Conservation (phyloP, 2,888 invertebrate species). For the Agonopterix arenella region DNA sequence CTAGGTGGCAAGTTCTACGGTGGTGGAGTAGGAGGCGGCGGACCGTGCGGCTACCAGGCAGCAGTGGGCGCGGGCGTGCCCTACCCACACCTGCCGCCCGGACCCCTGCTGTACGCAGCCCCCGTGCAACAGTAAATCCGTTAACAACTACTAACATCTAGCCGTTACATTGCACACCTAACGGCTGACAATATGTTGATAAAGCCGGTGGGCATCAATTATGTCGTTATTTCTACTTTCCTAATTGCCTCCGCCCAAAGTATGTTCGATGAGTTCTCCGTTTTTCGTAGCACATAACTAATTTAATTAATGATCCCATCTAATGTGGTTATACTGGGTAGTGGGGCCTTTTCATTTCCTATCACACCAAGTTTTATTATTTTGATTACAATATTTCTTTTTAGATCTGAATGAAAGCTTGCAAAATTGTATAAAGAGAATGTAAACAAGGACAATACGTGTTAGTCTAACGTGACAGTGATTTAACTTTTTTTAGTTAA, state of each 20-base stretch:
- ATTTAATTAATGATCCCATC: no score
- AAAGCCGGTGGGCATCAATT: no score
- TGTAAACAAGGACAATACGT: slow-evolving; percentile 10
- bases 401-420: slow-evolving; percentile 66
- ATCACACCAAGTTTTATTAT: slow-evolving; percentile 9
- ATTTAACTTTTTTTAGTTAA: no score
- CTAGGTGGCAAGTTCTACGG: slow-evolving; percentile 86
- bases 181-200: no score
- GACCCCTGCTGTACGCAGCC: slow-evolving; percentile 76
- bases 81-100: slow-evolving; percentile 79
- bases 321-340: no score
- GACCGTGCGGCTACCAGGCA: slow-evolving; percentile 81
- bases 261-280: no score
- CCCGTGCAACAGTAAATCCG: slow-evolving; percentile 84
- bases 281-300: no score
- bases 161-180: no score
- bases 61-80: slow-evolving; percentile 78
- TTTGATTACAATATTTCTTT: slow-evolving; percentile 32
- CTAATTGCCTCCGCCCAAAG: no score
- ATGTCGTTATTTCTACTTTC: no score
- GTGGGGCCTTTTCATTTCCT: no score
- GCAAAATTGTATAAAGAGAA: slow-evolving; percentile 31
- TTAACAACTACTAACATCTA: no score
- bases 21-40: slow-evolving; percentile 77
- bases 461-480: slow-evolving; percentile 3